Percentiles rank a stretch among this genome's conserved stretches.
phyloP scores from a whole-genome alignment of 2,797 vertebrate species.

The Glyptemys insculpta region DNA sequence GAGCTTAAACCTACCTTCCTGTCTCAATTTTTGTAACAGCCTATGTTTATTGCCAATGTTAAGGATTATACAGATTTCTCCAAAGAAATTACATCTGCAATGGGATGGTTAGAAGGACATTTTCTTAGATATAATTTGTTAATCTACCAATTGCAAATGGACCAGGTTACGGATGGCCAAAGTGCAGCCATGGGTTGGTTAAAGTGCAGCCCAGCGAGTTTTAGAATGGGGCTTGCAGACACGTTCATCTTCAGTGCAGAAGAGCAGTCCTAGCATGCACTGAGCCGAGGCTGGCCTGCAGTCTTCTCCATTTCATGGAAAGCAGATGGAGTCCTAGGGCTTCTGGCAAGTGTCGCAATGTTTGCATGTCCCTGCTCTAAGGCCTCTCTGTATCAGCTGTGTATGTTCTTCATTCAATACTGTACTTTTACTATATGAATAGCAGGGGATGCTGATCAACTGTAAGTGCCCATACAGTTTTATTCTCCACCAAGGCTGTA shows the following conservation, averaged over 20 bases:
- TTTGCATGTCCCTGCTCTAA: neutral
- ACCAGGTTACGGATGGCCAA: slow-evolving; percentile 66
- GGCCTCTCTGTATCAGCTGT: neutral
- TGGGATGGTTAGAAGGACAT: slow-evolving; percentile 68
- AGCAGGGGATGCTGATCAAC: slow-evolving; percentile 28
- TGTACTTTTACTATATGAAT: neutral
- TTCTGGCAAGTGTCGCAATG: neutral
- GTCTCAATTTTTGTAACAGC: slow-evolving; percentile 64
- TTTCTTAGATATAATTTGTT: slow-evolving; percentile 73
- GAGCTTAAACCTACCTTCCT: slow-evolving; percentile 77
- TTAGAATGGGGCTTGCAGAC: slow-evolving; percentile 58
- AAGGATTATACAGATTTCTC: slow-evolving; percentile 71
- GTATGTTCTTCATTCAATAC: neutral
- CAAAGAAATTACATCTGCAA: slow-evolving; percentile 67
- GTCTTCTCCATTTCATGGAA: neutral
- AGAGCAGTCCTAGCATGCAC: slow-evolving; percentile 40
- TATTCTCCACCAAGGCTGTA: slow-evolving; percentile 38
- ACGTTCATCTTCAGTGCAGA: slow-evolving; percentile 17
- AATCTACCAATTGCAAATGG: slow-evolving; percentile 67
- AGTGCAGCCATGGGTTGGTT: slow-evolving; percentile 43
- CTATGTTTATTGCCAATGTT: slow-evolving; percentile 73
- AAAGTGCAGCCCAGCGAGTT: slow-evolving; percentile 68
- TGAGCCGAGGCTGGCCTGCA: slow-evolving; percentile 23
- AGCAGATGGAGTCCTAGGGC: neutral
- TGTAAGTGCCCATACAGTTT: slow-evolving; percentile 15